Base-by-base conservation (phyloP, 2,797 vertebrate species). In the Lagodon rhomboides region DNA sequence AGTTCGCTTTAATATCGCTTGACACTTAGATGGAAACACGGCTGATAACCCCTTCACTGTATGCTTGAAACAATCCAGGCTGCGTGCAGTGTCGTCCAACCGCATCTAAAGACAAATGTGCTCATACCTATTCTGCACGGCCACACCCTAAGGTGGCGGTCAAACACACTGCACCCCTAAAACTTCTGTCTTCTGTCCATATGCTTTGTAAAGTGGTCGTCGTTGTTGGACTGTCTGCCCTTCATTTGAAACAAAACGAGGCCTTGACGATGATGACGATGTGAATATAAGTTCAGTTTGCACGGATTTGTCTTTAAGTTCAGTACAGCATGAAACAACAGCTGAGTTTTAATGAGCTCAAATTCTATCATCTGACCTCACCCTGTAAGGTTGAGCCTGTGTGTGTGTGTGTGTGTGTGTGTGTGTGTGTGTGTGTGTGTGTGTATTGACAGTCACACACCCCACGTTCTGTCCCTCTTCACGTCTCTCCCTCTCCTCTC, bases 281-380 rank as follows among this genome's bases (percentile, higher is more conserved):
- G n/a, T 43, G 54, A 34, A 7, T 34, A 34, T 34, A 34, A 34
- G 34, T 34, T 34, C 2, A 34, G 34, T 34, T 34, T 34, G 49
- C 65, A 38, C 82, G 51, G 60, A 62, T 73, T 84, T 60, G 12
- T 34, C 23, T 74, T 64, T n/a, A 68, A 72, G 46, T 18, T 75
- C 4, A 61, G 66, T 79, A 17, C 56, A 59, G 68, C 74, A 20
- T 70, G 77, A 76, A 75, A 72, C 34, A 78, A 73, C 83, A 85
- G 80, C 83, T 85, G 84, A 90, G 70, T 81, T 85, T 85, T 75
- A 80, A 81, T 84, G 69, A 68, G 69, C 75, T 77, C 74, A 77
- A 77, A 51, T 79, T 85, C 69, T 82, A 51, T 64, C 18, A 84
- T 64, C 61, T 54, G 44, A 73, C 63, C 68, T 63, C 61, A 17